Conservation (phyloP, 2,113 vertebrate genomes). For the Acanthisitta chloris region DNA sequence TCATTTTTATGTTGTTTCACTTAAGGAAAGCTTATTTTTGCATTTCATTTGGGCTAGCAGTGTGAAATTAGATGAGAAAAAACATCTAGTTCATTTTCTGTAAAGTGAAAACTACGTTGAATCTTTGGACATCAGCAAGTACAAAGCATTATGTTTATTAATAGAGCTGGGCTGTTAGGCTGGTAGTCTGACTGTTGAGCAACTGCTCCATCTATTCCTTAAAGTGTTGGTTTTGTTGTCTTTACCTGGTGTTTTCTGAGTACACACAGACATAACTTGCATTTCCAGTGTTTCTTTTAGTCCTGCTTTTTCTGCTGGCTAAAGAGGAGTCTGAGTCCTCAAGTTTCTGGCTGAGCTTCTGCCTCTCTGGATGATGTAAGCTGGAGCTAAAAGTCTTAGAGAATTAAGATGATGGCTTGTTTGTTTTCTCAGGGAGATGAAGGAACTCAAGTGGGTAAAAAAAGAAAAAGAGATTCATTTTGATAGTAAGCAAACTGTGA, state of each 20-base stretch:
- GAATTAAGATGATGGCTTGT: background rate
- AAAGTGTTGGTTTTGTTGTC: background rate
- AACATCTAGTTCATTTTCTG: background rate
- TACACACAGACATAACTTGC: background rate
- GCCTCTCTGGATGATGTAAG: background rate
- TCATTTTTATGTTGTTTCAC: background rate
- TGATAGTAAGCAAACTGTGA: slow-evolving; percentile 21
- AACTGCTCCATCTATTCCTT: background rate
- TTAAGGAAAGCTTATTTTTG: background rate
- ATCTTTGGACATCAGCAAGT: background rate
- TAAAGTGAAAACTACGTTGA: background rate
- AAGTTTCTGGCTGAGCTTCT: background rate
- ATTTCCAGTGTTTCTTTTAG: background rate
- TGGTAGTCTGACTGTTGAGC: background rate
- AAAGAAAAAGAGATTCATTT: background rate
- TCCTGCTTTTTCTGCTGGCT: background rate
- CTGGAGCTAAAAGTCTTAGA: background rate
- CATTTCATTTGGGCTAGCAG: background rate
- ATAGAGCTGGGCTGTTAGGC: background rate
- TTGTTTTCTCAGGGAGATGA: background rate
- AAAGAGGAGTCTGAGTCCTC: background rate
- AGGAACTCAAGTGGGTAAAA: background rate
- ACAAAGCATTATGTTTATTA: background rate
- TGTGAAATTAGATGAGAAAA: background rate
- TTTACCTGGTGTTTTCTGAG: background rate